A percentile compares a stretch with the other conserved stretches of the same genome.
phyloP scores from a whole-genome alignment of 2,113 vertebrate genomes.

The Myotis lucifugus region DNA sequence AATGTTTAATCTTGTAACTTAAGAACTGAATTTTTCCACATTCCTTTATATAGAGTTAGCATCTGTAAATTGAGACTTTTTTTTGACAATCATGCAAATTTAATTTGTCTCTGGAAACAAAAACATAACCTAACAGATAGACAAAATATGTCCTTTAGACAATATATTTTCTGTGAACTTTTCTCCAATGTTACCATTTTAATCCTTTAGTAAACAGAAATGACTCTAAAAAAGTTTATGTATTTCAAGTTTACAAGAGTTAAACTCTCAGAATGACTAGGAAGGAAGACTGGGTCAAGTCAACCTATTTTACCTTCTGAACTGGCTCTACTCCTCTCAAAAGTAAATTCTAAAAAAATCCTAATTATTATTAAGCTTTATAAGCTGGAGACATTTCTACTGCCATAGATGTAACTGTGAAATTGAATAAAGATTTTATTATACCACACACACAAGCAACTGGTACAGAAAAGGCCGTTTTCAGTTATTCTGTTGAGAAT shows the following conservation, averaged over 20 bases:
- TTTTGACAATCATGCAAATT: slow-evolving; percentile 80
- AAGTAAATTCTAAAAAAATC: slow-evolving; percentile 55
- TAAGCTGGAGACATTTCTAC: slow-evolving; percentile 59
- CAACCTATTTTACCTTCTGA: slow-evolving; percentile 43
- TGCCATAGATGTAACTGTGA: slow-evolving; percentile 60
- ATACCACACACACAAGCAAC: slow-evolving; percentile 76
- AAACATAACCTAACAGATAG: slow-evolving; percentile 79
- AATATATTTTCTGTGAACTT: slow-evolving; percentile 67
- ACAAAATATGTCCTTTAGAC: slow-evolving; percentile 76
- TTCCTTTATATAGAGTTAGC: slow-evolving; percentile 76
- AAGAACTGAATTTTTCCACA: slow-evolving; percentile 74
- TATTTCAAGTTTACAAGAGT: slow-evolving; percentile 14
- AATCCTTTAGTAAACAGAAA: slow-evolving; percentile 61
- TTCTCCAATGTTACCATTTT: slow-evolving; percentile 68
- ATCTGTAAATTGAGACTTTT: slow-evolving; percentile 76
- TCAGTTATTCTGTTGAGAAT: slow-evolving; percentile 76
- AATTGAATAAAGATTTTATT: slow-evolving; percentile 84
- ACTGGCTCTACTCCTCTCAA: slow-evolving; percentile 59
- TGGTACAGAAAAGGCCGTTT: slow-evolving; percentile 78
- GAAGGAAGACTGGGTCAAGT: slow-evolving; percentile 5
- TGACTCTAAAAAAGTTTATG: slow-evolving; percentile 34
- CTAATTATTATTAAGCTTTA: slow-evolving; percentile 60
- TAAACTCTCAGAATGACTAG: slow-evolving; percentile 9
- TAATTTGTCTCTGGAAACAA: slow-evolving; percentile 79
- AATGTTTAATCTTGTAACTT: slow-evolving; percentile 72